Base-by-base conservation (phyloP, 2,797 vertebrate genomes). In the Bucorvus abyssinicus region DNA sequence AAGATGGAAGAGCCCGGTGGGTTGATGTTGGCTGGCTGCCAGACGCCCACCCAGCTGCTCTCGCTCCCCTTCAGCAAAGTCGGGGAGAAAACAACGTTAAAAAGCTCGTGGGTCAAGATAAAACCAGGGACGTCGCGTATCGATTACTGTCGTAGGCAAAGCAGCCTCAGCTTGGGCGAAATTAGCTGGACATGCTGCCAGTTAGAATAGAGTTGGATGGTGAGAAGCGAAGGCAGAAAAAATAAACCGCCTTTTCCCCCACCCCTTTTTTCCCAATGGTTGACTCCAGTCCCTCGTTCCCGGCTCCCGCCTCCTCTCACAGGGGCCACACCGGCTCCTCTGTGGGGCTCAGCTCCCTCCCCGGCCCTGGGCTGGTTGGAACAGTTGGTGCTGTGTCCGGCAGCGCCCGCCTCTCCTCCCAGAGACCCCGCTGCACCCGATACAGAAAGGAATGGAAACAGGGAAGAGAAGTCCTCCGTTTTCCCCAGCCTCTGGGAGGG, bases 11-110 rank as follows among this genome's bases (percentile, higher is more conserved):
- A 71, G 61, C 6, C 4, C 8, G 24, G 49, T 87, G 87, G 36
- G 59, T 17, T 65, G 84, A 49, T 0, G 1, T 5, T 49, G 74
- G 34, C 36, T 21, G 23, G 34, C 27, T 63, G 64, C 57, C 36
- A 65, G 15, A 29, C 0, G 0, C 74, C 38, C 74, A 34, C 60
- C n/a, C 36, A 56, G 24, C 63, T 0, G 0, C 49, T 52, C 26
- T 59, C 42, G 15, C 18, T 69, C 38, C n/a, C 20, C 24, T 77
- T 34, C 32, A 38, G 50, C 55, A 74, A 32, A 53, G 49, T 8
- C 5, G 4, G 2, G 12, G 34, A 59, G 63, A 59, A 74, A 40
- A 61, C 8, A 45, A 45, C 15, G 8, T 21, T 14, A 53, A 85
- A 26, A 53, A 34, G 12, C 22, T 45, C 10, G 16, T 57, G 76